Percentiles rank a stretch among this genome's conserved stretches.
Conservation (phyloP, 2,888 invertebrate genomes). For the Drosophila sordidula region DNA sequence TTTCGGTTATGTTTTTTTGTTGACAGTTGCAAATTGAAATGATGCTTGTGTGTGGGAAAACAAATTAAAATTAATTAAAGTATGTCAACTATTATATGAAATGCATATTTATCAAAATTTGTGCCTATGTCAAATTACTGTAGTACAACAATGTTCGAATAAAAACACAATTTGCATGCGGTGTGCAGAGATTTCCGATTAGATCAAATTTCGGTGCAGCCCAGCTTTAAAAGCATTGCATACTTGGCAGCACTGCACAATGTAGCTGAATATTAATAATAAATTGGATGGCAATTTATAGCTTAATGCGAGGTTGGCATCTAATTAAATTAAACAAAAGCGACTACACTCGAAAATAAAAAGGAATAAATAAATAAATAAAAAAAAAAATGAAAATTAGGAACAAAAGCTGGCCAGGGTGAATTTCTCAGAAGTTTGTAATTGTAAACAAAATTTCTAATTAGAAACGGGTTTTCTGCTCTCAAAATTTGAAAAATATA, state of each 20-base stretch:
- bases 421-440: too few relatives aligned
- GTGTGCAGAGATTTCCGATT: background rate
- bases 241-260: background rate
- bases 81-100: constrained; percentile 12
- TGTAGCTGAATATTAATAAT: background rate
- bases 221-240: constrained; percentile 1
- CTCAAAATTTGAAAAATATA: too few relatives aligned
- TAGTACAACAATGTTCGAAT: background rate
- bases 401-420: too few relatives aligned
- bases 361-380: too few relatives aligned
- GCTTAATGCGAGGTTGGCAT: too few relatives aligned
- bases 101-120: constrained; percentile 1
- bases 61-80: constrained; percentile 37
- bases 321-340: too few relatives aligned
- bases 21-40: constrained; percentile 48
- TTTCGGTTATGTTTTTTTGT: constrained; percentile 10
- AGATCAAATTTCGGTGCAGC: background rate
- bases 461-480: too few relatives aligned
- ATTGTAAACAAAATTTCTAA: too few relatives aligned
- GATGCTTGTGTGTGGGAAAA: constrained; percentile 10
- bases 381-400: too few relatives aligned
- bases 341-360: too few relatives aligned
- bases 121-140: background rate
- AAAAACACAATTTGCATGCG: background rate
- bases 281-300: too few relatives aligned